These are phyloP conservation scores for Semaprochilodus insignis DNA, from an alignment of 2,797 vertebrate genomes.

Conservation along the genomic window DNA sequence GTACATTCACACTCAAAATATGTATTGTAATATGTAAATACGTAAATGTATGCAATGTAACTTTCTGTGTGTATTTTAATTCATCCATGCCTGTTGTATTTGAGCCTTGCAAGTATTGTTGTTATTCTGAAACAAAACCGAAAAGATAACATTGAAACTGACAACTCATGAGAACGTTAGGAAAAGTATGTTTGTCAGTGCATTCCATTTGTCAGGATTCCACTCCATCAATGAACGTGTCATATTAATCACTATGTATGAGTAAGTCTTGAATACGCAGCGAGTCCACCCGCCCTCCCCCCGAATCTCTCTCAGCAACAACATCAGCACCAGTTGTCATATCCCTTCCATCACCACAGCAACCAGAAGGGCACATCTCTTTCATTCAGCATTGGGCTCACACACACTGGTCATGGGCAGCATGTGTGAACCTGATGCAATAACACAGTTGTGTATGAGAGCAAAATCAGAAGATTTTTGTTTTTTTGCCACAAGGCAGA, in stretches of 20 bases:
- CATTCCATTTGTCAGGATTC: not conserved
- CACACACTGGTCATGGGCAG: conserved; percentile 32
- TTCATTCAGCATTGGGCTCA: conserved; percentile 53
- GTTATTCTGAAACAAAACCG: too few relatives aligned
- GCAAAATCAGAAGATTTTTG: not conserved
- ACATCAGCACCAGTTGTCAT: conserved; percentile 57
- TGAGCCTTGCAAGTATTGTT: too few relatives aligned
- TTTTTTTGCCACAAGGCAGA: conserved; percentile 1
- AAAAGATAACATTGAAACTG: not conserved
- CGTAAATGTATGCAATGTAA: too few relatives aligned
- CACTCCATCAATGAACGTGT: conserved; percentile 7
- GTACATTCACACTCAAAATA: too few relatives aligned
- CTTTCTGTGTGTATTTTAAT: too few relatives aligned
- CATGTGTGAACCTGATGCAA: conserved; percentile 16
- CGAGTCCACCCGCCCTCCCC: conserved; percentile 62
- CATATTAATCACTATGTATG: conserved; percentile 36
- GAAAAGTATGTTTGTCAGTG: conserved; percentile 27
- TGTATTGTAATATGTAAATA: too few relatives aligned
- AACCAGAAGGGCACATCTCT: conserved; percentile 58
- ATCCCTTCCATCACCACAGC: conserved; percentile 77
- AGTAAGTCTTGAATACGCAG: conserved; percentile 30
- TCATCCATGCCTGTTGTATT: too few relatives aligned
- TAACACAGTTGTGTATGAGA: conserved; percentile 23
- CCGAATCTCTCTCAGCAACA: conserved; percentile 33
- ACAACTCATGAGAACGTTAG: not conserved